Conservation (phyloP, 2,797 vertebrate species). For the Siniperca undulata region DNA sequence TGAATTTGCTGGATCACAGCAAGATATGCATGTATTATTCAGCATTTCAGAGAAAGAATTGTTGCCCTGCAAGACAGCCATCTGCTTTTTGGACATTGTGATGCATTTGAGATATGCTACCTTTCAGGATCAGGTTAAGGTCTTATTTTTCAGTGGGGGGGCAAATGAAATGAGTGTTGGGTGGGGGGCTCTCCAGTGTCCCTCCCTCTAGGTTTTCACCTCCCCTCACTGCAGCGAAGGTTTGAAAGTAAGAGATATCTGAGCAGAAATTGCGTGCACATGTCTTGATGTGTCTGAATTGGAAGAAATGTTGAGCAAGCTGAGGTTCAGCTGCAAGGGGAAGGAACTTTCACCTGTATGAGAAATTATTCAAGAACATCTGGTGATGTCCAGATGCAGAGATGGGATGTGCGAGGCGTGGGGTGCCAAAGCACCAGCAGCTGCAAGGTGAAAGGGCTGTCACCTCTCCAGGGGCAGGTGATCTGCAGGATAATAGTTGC, state of each 20-base stretch:
- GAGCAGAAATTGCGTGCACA: conserved; percentile 23
- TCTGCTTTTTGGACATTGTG: conserved; percentile 76
- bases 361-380: conserved; percentile 80
- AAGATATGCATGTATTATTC: conserved; percentile 83
- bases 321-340: conserved; percentile 41
- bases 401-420: conserved; percentile 63
- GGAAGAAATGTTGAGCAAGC: conserved; percentile 43
- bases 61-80: conserved; percentile 69
- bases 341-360: conserved; percentile 74
- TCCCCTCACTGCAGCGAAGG: conserved; percentile 14
- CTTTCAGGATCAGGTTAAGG: conserved; percentile 76
- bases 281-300: conserved; percentile 31
- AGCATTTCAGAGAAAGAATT: conserved; percentile 72
- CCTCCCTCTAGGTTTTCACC: conserved; percentile 28
- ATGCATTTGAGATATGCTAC: conserved; percentile 75
- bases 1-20: conserved; percentile 76
- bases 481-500: conserved; percentile 63
- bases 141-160: conserved; percentile 75
- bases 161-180: conserved; percentile 64
- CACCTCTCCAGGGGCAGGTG: conserved; percentile 62
- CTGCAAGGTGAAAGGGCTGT: conserved; percentile 72
- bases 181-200: neutral
- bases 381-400: conserved; percentile 74
- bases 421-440: conserved; percentile 69
- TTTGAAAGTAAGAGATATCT: conserved; percentile 38